Base-by-base conservation (phyloP, 2,888 invertebrate genomes). In the Macrophya alboannulata region DNA sequence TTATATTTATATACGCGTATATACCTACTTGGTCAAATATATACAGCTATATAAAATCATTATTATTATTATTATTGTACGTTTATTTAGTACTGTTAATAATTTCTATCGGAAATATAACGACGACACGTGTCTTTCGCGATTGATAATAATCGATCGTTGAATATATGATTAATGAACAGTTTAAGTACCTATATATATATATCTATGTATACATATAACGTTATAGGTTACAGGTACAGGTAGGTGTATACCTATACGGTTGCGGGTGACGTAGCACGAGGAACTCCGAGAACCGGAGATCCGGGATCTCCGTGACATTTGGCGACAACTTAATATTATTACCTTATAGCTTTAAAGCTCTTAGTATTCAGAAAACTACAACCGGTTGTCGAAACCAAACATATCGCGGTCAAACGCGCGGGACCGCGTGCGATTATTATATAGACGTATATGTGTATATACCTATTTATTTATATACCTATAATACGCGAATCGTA, bases 301-400 rank as follows among this genome's bases (percentile, higher is more conserved):
- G 82, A 85, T 84, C 83, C 85, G 85, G 85, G 83, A 84, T 85
- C 85, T 82, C 72, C 45, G 72, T 84, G 85, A 85, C 83, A 85
- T 85, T 84, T 85, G 83, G 72, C 85, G 81, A 83, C 71, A 85
- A 62, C 51, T 84, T 83, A 68, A 65, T 82, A 72, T 71, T 82
- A 71, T 85, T 77, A 55, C 37, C 31, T 48, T 48, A n/a, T 72
- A 71, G 40, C n/a, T 76, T 71, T 37, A 71, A 17, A 37, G 21
- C 21, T 25, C 55, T 81, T 55, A 37, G 55, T 84, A 51, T 76
- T 84, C 84, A 55, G 76, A 45, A 84, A 77, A 84, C 6, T 74
- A 74, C 72, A 77, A 77, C 77, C 77, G 48, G 76, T 51, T 45
- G 37, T 43, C 76, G 76, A 76, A 43, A 48, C n/a, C 48, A 48